Percentiles rank a stretch among this genome's conserved stretches.
Evolutionary conservation across 2,113 vertebrate species (phyloP).

Genomic region (Solea solea): DNA sequence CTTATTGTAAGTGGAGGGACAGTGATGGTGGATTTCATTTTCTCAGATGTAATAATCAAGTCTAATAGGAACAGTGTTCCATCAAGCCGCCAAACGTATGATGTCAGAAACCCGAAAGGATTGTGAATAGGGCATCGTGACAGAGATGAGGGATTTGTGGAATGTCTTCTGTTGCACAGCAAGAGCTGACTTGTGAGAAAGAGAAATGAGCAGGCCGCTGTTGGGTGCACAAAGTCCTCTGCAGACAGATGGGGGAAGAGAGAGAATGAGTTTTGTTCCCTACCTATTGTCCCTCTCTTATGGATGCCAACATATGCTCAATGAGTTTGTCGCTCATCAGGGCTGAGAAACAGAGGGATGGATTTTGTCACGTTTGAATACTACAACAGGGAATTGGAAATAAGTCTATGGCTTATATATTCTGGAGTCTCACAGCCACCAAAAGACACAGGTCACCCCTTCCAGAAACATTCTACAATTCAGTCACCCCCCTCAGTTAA

Average conservation of each 20-base stretch:
- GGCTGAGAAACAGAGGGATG: conserved; percentile 47
- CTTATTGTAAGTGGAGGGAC: conserved; percentile 50
- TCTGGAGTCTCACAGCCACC: not conserved
- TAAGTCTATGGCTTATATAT: conserved; percentile 8
- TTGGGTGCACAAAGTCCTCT: conserved; percentile 64
- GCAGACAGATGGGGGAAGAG: conserved; percentile 77
- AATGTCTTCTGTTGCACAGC: conserved; percentile 66
- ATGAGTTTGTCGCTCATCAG: conserved; percentile 57
- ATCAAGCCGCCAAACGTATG: conserved; percentile 35
- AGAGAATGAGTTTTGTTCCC: conserved; percentile 66
- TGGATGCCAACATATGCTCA: conserved; percentile 70
- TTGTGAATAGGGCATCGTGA: conserved; percentile 30
- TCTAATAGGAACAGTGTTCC: conserved; percentile 24
- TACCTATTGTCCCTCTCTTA: conserved; percentile 64
- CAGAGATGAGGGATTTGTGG: conserved; percentile 55
- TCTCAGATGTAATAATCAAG: conserved; percentile 39
- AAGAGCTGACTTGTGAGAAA: conserved; percentile 58
- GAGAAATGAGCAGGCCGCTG: conserved; percentile 53
- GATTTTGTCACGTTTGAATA: conserved; percentile 32
- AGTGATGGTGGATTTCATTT: conserved; percentile 41
- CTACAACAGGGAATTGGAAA: conserved; percentile 27
- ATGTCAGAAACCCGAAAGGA: conserved; percentile 45
- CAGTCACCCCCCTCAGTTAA: not conserved
- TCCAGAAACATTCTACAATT: conserved; percentile 5
- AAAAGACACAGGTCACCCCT: conserved; percentile 5